Percentiles rank a stretch among this genome's conserved stretches.
These are phyloP conservation scores for Centroberyx gerrardi DNA, from an alignment of 2,797 vertebrate species.

Conservation along the genomic window DNA sequence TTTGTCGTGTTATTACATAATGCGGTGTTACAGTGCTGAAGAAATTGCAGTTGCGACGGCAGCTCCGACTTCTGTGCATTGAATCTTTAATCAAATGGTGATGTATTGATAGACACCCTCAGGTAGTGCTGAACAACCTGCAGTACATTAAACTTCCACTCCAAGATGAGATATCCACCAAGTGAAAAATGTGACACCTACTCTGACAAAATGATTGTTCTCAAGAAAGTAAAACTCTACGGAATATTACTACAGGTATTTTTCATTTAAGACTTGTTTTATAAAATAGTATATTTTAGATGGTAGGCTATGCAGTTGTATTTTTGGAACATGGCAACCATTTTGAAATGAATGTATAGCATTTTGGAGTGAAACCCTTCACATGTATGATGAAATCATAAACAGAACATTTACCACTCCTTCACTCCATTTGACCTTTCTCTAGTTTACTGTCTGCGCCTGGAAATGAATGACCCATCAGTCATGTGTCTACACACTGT, in stretches of 20 bases:
- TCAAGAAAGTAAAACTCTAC: no score
- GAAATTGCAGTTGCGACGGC: no score
- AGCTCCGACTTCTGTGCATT: background rate
- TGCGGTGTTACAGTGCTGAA: no score
- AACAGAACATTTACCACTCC: background rate
- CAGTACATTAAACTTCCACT: no score
- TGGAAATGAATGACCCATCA: conserved; percentile 76
- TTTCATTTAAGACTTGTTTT: background rate
- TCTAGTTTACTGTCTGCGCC: conserved; percentile 50
- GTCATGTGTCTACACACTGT: conserved; percentile 63
- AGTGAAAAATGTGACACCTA: no score
- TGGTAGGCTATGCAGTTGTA: background rate
- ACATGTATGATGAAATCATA: background rate
- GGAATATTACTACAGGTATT: background rate
- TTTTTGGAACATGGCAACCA: background rate
- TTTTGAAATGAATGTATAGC: background rate
- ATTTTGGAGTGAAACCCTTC: background rate
- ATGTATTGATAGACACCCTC: no score
- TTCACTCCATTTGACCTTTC: conserved; percentile 37
- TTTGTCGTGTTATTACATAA: no score
- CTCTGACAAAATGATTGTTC: background rate
- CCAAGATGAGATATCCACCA: no score
- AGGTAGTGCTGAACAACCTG: background rate
- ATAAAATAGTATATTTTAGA: no score
- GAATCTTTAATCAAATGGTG: background rate